Evolutionary conservation across 2,797 vertebrate genomes (phyloP).

Genomic region (Merluccius polli): DNA sequence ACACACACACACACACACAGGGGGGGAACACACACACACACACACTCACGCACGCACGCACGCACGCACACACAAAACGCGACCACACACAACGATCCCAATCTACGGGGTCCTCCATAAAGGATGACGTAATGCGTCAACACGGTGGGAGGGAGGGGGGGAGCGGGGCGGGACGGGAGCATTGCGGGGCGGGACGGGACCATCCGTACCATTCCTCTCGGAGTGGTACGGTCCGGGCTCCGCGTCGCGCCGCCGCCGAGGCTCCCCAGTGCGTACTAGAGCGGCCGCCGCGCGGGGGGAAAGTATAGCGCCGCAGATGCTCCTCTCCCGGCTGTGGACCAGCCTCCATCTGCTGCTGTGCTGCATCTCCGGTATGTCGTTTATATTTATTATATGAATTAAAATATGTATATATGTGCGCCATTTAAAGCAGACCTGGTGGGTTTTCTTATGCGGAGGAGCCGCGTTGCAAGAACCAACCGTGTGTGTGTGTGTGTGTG

Average conservation of each 20-base stretch:
- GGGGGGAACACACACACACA: neutral
- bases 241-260: slow-evolving; percentile 78
- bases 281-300: slow-evolving; percentile 44
- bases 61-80: too few species aligned
- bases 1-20: too few species aligned
- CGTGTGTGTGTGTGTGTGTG: neutral
- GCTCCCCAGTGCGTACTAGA: slow-evolving; percentile 60
- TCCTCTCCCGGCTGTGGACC: slow-evolving; percentile 53
- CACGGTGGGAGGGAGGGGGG: slow-evolving; percentile 18
- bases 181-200: too few species aligned
- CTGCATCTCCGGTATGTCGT: slow-evolving; percentile 67
- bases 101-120: slow-evolving; percentile 59
- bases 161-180: too few species aligned
- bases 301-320: slow-evolving; percentile 35
- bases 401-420: too few species aligned
- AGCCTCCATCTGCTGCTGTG: slow-evolving; percentile 55
- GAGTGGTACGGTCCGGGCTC: slow-evolving; percentile 75
- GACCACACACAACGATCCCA: slow-evolving; percentile 31
- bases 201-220: too few species aligned
- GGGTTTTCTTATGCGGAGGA: slow-evolving; percentile 33
- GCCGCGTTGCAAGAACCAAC: slow-evolving; percentile 45
- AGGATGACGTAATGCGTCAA: slow-evolving; percentile 70
- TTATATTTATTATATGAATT: too few species aligned
- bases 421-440: neutral
- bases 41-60: too few species aligned